phyloP scores from a whole-genome alignment of 2,113 vertebrate genomes.

The Oceanites oceanicus region DNA sequence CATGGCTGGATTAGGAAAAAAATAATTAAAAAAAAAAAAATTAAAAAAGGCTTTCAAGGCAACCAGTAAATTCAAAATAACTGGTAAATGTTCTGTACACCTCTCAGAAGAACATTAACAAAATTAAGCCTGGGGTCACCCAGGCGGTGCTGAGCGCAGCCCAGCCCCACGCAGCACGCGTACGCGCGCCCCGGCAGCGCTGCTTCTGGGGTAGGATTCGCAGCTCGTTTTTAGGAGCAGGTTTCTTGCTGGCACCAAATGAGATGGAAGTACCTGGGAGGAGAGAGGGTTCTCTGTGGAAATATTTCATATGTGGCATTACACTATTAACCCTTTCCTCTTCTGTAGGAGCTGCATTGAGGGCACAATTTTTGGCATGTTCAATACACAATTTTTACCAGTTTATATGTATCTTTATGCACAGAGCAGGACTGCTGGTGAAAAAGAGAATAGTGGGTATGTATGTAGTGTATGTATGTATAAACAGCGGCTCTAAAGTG shows the following conservation, averaged over 20 bases:
- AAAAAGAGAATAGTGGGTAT: neutral
- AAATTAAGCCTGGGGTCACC: neutral
- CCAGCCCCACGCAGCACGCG: fast-evolving
- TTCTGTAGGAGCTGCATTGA: neutral
- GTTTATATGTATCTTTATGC: neutral
- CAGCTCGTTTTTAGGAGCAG: neutral
- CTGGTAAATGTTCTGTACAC: neutral
- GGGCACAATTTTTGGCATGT: neutral
- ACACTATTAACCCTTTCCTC: neutral
- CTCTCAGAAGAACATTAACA: neutral
- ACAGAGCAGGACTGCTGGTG: neutral
- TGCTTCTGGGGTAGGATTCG: neutral
- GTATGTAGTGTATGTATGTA: too few relatives aligned
- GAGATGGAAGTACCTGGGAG: neutral
- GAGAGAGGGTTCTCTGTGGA: neutral
- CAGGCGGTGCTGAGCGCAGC: neutral
- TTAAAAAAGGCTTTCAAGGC: neutral
- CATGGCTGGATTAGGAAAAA: neutral
- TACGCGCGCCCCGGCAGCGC: neutral
- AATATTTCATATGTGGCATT: neutral
- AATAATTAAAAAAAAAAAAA: too few relatives aligned
- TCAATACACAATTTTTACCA: neutral
- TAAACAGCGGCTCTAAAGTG: neutral
- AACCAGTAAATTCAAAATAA: neutral
- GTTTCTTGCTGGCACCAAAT: neutral